These are phyloP conservation scores for Echeneis naucrates DNA, from an alignment of 2,797 vertebrate genomes.

Conservation along the genomic window DNA sequence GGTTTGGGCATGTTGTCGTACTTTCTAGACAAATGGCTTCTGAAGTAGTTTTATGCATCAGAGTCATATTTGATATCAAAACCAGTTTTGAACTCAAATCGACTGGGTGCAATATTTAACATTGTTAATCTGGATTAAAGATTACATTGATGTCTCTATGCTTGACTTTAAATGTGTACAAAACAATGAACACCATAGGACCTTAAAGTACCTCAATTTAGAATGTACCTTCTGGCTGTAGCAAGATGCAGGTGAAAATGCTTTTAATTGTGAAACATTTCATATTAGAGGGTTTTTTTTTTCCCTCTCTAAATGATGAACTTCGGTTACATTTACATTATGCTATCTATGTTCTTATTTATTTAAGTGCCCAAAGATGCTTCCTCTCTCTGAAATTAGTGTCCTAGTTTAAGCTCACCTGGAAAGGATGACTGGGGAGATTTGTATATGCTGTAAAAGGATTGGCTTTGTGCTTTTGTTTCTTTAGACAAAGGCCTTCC, in stretches of 20 bases:
- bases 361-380: constrained; percentile 80
- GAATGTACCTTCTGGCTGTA: constrained; percentile 53
- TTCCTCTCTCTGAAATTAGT: constrained; percentile 27
- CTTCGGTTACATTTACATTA: constrained; percentile 33
- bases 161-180: constrained; percentile 20
- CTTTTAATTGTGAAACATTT: constrained; percentile 16
- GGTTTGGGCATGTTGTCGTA: not conserved
- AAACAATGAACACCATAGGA: constrained; percentile 44
- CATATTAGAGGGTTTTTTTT: constrained; percentile 6
- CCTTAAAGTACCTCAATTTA: constrained; percentile 58
- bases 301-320: constrained; percentile 11
- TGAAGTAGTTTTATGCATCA: constrained; percentile 28
- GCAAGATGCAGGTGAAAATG: constrained; percentile 6
- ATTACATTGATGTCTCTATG: not conserved
- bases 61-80: constrained; percentile 23
- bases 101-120: constrained; percentile 5
- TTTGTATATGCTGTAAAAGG: constrained; percentile 53
- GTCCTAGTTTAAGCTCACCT: constrained; percentile 27
- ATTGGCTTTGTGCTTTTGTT: constrained; percentile 53
- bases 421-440: constrained; percentile 24
- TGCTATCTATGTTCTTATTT: constrained; percentile 66
- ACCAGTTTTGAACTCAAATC: constrained; percentile 10
- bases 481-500: constrained; percentile 39
- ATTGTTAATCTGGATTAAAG: not conserved
- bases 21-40: not conserved